Conservation (phyloP, 2,797 vertebrate genomes). For the Pteronotus mesoamericanus region DNA sequence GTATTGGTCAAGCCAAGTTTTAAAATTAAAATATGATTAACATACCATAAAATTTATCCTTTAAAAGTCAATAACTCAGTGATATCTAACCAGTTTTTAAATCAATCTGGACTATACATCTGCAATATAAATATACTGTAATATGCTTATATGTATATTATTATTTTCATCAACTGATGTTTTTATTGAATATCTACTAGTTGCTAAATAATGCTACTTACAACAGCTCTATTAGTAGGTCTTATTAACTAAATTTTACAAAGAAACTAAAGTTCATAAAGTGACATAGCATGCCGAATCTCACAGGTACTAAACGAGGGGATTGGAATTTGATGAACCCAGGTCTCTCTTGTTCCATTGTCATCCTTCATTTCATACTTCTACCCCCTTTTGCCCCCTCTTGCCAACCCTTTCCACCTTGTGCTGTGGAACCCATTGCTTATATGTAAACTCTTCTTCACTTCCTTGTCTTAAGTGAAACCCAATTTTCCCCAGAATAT, state of each 20-base stretch:
- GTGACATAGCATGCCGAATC: background rate
- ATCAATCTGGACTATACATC: background rate
- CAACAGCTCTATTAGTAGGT: background rate
- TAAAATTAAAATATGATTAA: conserved; percentile 37
- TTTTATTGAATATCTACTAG: conserved; percentile 7
- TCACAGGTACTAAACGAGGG: background rate
- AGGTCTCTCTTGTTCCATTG: background rate
- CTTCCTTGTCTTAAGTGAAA: background rate
- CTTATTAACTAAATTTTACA: conserved; percentile 40
- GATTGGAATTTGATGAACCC: background rate
- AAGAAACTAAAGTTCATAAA: conserved; percentile 21
- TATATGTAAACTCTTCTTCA: background rate
- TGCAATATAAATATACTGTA: background rate
- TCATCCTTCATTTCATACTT: background rate
- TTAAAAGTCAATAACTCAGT: background rate
- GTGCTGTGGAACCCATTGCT: background rate
- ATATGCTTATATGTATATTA: background rate
- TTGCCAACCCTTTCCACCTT: background rate
- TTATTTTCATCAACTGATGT: conserved; percentile 16
- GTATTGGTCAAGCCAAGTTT: background rate
- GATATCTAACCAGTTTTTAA: background rate
- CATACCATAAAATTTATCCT: background rate
- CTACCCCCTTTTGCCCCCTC: background rate
- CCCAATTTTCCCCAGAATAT: background rate
- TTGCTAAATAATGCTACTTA: conserved; percentile 41